Conservation (phyloP, 1,140 invertebrate genomes). For the Drosophila sproati region DNA sequence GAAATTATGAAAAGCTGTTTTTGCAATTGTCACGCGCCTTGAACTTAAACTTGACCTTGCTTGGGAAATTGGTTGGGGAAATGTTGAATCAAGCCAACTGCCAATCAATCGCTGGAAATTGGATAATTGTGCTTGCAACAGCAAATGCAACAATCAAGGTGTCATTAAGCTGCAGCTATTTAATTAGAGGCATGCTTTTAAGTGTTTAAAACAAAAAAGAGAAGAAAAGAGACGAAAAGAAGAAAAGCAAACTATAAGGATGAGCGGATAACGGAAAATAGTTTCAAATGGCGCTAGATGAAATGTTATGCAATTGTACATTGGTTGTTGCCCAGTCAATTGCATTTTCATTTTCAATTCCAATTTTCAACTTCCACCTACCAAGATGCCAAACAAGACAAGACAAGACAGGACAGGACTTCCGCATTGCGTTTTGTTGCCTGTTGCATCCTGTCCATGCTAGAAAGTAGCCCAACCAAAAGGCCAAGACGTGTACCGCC, state of each 20-base stretch:
- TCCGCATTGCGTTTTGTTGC: slow-evolving; percentile 63
- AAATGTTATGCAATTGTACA: slow-evolving; percentile 74
- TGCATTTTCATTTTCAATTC: slow-evolving; percentile 33
- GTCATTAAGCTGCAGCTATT: slow-evolving; percentile 35
- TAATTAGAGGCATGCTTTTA: slow-evolving; percentile 62
- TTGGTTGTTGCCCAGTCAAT: slow-evolving; percentile 21
- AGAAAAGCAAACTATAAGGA: slow-evolving; percentile 37
- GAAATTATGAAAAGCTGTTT: slow-evolving; percentile 49
- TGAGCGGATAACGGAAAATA: slow-evolving; percentile 48
- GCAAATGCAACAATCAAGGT: slow-evolving; percentile 49
- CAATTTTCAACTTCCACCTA: slow-evolving; percentile 54
- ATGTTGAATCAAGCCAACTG: slow-evolving; percentile 20
- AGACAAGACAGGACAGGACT: slow-evolving; percentile 35
- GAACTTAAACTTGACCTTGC: slow-evolving; percentile 84
- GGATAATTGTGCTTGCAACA: slow-evolving; percentile 45
- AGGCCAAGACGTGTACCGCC: slow-evolving; percentile 52
- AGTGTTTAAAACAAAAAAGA: slow-evolving; percentile 44
- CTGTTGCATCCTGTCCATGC: slow-evolving; percentile 68
- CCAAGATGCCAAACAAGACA: slow-evolving; percentile 34
- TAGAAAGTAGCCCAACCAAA: slow-evolving; percentile 79
- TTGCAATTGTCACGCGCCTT: slow-evolving; percentile 53
- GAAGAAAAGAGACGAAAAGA: slow-evolving; percentile 8
- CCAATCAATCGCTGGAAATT: slow-evolving; percentile 37
- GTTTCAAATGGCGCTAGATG: slow-evolving; percentile 61
- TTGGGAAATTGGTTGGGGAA: slow-evolving; percentile 34